phyloP scores from a whole-genome alignment of 1,140 invertebrate genomes.

The Chionoecetes opilio region DNA sequence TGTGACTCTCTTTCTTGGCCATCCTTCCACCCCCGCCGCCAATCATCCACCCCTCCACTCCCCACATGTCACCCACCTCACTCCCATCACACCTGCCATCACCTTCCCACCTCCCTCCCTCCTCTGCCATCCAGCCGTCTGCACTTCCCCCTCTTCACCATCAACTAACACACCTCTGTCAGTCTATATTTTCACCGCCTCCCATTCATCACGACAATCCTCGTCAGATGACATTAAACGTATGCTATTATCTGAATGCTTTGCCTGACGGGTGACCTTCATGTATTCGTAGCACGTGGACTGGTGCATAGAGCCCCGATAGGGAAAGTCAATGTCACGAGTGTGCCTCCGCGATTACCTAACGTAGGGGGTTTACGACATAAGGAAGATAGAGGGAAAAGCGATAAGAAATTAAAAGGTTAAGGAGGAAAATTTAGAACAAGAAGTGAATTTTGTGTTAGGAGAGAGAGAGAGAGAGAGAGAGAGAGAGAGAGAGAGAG shows the following conservation, averaged over 20 bases:
- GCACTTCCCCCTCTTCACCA: background rate
- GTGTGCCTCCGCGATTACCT: background rate
- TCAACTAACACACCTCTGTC: background rate
- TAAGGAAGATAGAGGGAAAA: background rate
- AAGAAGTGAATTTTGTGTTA: too few relatives aligned
- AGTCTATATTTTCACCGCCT: background rate
- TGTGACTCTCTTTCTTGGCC: conserved; percentile 42
- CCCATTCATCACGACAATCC: background rate
- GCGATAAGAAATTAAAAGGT: background rate
- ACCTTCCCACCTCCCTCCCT: background rate
- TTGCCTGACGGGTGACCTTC: background rate
- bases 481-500: conserved; percentile 17
- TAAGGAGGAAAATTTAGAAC: background rate
- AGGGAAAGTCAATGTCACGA: background rate
- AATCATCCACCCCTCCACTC: conserved; percentile 14
- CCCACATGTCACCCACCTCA: conserved; percentile 33
- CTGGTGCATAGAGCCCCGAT: background rate
- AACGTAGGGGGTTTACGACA: background rate
- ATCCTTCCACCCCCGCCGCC: too few relatives aligned
- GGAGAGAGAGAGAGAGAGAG: conserved; percentile 2
- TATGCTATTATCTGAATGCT: background rate
- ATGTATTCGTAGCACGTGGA: background rate
- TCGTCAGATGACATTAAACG: background rate
- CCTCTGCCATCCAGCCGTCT: background rate
- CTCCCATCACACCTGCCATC: conserved; percentile 46